A percentile compares a stretch with the other conserved stretches of the same genome.
Evolutionary conservation across 92 coral and sea anemone species (phyloP).

Genomic region (Siderastrea radians): DNA sequence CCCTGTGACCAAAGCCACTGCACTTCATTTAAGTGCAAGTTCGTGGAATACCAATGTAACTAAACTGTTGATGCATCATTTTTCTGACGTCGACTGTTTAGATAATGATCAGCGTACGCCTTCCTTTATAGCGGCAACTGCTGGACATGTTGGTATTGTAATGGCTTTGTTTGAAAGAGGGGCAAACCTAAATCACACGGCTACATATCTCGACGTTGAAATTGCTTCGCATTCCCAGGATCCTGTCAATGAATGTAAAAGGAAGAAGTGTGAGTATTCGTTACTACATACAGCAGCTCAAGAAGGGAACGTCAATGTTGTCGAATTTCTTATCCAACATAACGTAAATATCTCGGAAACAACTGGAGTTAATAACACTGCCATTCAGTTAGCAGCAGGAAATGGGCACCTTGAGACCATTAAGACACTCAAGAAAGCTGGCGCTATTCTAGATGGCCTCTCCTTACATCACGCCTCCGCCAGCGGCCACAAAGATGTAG

Average conservation of each 20-base stretch:
- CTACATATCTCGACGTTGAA: slow-evolving; percentile 3
- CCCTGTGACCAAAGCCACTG: slow-evolving; percentile 23
- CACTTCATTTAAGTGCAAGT: slow-evolving; percentile 42
- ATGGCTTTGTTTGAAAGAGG: slow-evolving; percentile 10
- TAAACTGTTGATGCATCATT: slow-evolving; percentile 35
- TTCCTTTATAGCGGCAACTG: slow-evolving; percentile 45
- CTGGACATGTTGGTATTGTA: slow-evolving; percentile 1
- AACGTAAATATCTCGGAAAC: slow-evolving; percentile 1
- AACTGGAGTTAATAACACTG: slow-evolving; percentile 46
- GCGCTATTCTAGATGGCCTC: slow-evolving; percentile 58
- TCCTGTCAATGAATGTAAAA: slow-evolving; percentile 23
- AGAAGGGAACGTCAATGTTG: slow-evolving; percentile 46
- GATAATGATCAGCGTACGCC: slow-evolving; percentile 40
- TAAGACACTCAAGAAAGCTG: slow-evolving; percentile 41
- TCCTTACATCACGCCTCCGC: slow-evolving; percentile 82
- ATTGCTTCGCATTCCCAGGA: slow-evolving; percentile 4
- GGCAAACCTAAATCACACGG: slow-evolving; percentile 26
- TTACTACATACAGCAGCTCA: slow-evolving; percentile 60
- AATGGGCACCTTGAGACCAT: slow-evolving; percentile 64
- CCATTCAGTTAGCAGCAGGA: slow-evolving; percentile 75
- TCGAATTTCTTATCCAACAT: slow-evolving; percentile 34
- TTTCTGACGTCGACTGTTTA: slow-evolving; percentile 29
- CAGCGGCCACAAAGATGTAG: slow-evolving; percentile 58
- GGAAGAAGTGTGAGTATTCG: slow-evolving; percentile 50
- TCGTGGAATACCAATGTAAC: slow-evolving; percentile 18